These are phyloP conservation scores for Epinotia nisella DNA, from an alignment of 2,888 invertebrate species.

Conservation along the genomic window DNA sequence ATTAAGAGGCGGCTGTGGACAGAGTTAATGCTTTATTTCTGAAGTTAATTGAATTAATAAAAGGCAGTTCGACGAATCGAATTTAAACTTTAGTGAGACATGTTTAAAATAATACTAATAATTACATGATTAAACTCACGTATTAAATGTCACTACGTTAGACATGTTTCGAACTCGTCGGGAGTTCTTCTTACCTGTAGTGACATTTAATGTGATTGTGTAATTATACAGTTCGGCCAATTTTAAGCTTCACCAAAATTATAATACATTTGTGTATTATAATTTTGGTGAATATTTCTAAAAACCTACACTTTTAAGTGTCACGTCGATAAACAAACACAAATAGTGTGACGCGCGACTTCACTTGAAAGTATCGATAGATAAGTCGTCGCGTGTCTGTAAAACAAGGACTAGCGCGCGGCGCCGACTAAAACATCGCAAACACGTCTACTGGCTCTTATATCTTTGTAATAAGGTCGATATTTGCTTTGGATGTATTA, in stretches of 20 bases:
- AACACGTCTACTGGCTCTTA: slow-evolving; percentile 45
- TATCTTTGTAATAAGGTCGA: slow-evolving; percentile 47
- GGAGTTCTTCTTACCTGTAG: no score
- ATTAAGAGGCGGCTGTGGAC: slow-evolving; percentile 13
- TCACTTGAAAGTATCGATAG: slow-evolving; percentile 77
- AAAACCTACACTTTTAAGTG: slow-evolving; percentile 49
- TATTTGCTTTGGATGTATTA: slow-evolving; percentile 44
- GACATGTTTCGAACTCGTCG: no score
- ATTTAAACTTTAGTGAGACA: no score
- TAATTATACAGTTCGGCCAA: no score
- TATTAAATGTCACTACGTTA: no score
- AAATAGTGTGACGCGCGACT: slow-evolving; percentile 77
- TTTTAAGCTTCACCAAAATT: no score
- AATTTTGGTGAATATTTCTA: background rate
- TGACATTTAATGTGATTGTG: no score
- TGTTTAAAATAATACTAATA: no score
- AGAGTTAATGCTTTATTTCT: slow-evolving; percentile 4
- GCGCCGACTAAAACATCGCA: slow-evolving; percentile 47
- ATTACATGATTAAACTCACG: no score
- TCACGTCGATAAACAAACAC: slow-evolving; percentile 71
- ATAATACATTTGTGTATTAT: background rate
- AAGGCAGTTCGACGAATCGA: no score
- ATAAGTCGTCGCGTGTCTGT: slow-evolving; percentile 77
- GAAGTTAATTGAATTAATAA: slow-evolving; percentile 5
- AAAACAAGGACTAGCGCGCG: slow-evolving; percentile 51